Percentiles rank a stretch among this genome's conserved stretches.
Evolutionary conservation across 35 echinoderm and acorn worm genomes (phyloP).

Genomic region (Apostichopus parvimensis): DNA sequence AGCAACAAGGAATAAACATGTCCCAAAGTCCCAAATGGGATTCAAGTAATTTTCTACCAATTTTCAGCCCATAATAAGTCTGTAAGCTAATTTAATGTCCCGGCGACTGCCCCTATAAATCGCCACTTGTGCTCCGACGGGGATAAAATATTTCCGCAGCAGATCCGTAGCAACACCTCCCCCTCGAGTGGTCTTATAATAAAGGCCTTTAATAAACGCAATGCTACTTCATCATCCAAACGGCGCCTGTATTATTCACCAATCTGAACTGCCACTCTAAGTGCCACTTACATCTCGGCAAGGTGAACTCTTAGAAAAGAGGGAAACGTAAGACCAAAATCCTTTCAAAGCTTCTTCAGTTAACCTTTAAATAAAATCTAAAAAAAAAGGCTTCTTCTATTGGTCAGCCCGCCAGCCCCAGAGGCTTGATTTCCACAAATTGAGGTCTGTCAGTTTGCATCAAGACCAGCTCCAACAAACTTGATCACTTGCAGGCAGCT

Average conservation of each 20-base stretch:
- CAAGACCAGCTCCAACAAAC: neutral
- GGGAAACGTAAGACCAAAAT: slow-evolving; percentile 16
- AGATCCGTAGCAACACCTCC: neutral
- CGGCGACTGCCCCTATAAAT: neutral
- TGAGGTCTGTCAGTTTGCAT: slow-evolving; percentile 41
- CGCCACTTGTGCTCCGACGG: neutral
- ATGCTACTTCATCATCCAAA: neutral
- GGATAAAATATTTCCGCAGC: neutral
- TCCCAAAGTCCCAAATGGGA: neutral
- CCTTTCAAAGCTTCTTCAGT: slow-evolving; percentile 4
- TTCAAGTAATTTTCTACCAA: neutral
- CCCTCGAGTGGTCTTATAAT: neutral
- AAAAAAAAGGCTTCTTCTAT: neutral
- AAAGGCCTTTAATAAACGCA: neutral
- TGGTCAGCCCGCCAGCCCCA: neutral
- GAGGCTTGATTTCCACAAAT: slow-evolving; percentile 44
- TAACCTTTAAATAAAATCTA: slow-evolving; percentile 3
- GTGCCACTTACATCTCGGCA: slow-evolving; percentile 8
- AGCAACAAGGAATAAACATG: neutral
- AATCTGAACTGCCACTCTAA: neutral
- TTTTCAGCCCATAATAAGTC: neutral
- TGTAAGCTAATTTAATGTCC: neutral
- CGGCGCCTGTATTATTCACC: slow-evolving; percentile 7
- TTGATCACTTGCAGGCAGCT: slow-evolving; percentile 5
- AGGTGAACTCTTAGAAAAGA: slow-evolving; percentile 7